phyloP scores from a whole-genome alignment of 2,113 vertebrate genomes.

The Emberiza fucata region DNA sequence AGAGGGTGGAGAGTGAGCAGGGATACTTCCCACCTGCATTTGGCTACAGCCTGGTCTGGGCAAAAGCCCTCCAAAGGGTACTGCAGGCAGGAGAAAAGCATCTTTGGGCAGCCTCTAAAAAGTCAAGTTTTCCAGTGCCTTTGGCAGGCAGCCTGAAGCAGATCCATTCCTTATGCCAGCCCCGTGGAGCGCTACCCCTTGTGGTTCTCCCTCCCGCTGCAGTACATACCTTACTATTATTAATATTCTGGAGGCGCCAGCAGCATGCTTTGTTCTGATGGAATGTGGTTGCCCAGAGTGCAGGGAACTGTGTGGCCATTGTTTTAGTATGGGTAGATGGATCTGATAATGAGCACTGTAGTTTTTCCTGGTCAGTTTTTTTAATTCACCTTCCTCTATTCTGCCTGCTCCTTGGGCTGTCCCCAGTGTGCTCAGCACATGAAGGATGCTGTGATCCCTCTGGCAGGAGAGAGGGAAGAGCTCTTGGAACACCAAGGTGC shows the following conservation, averaged over 20 bases:
- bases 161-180: constrained; percentile 19
- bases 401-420: background rate
- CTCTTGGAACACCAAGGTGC: background rate
- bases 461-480: background rate
- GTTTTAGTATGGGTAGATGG: background rate
- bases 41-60: background rate
- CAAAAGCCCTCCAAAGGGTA: background rate
- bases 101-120: background rate
- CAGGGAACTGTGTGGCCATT: background rate
- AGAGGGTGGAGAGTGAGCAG: background rate
- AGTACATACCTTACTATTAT: constrained; percentile 43
- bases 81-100: background rate
- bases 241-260: background rate
- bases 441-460: background rate
- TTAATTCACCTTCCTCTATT: background rate
- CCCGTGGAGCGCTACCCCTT: background rate
- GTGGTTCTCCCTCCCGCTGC: background rate
- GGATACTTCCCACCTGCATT: background rate
- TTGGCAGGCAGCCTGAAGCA: constrained; percentile 23
- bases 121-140: constrained; percentile 11
- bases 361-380: background rate
- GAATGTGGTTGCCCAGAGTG: background rate
- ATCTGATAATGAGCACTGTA: fast-evolving
- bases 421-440: fast-evolving
- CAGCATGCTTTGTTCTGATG: background rate